A percentile compares a stretch with the other conserved stretches of the same genome.
Conservation (phyloP, 2,113 vertebrate species). For the Collichthys lucidus region DNA sequence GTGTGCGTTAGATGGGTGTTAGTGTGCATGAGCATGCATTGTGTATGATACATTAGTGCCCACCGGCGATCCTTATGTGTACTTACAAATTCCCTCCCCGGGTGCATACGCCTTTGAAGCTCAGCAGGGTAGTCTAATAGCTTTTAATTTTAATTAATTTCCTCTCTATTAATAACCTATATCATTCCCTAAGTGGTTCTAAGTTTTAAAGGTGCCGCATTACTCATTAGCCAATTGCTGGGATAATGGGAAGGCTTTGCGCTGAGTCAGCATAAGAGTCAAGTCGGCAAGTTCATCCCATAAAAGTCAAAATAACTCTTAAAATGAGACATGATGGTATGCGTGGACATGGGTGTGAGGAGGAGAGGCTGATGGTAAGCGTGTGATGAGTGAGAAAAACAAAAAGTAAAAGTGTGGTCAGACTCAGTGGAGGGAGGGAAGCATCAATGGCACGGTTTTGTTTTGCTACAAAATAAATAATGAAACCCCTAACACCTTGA, state of each 20-base stretch:
- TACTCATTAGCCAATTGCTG: conserved; percentile 70
- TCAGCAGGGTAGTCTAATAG: conserved; percentile 59
- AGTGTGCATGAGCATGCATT: conserved; percentile 12
- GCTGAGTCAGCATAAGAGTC: conserved; percentile 61
- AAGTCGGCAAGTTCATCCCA: conserved; percentile 57
- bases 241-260: conserved; percentile 47
- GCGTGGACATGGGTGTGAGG: not conserved
- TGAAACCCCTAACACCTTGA: not conserved
- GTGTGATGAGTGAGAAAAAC: not conserved
- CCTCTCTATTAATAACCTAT: conserved; percentile 73
- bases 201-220: conserved; percentile 71
- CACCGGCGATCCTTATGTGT: conserved; percentile 48
- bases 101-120: conserved; percentile 69
- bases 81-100: conserved; percentile 50
- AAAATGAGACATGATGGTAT: conserved; percentile 6
- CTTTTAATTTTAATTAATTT: conserved; percentile 77
- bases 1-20: not conserved
- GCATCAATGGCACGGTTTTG: not conserved
- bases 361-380: not conserved
- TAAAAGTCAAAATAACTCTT: conserved; percentile 45
- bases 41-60: conserved; percentile 42
- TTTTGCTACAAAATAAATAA: not conserved
- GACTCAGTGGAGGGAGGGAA: not conserved
- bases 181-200: conserved; percentile 75
- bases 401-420: not conserved